These are phyloP conservation scores for Hofmannophila pseudospretella DNA, from an alignment of 2,888 invertebrate genomes.

Conservation along the genomic window DNA sequence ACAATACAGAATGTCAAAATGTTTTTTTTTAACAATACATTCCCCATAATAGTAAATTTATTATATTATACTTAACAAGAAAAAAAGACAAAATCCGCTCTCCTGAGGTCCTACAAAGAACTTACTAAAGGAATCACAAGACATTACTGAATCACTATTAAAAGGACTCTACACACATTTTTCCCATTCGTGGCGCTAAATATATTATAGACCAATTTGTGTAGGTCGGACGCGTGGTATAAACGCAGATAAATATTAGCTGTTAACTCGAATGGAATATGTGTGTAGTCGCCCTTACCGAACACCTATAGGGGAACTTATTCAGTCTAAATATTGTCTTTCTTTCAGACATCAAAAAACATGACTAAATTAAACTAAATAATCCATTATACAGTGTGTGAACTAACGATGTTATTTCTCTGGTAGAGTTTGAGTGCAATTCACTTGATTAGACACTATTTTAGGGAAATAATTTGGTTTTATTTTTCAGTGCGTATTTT, in stretches of 20 bases:
- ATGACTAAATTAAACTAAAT: constrained; percentile 50
- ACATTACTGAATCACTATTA: constrained; percentile 21
- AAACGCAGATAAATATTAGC: no score
- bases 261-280: background rate
- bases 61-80: constrained; percentile 52
- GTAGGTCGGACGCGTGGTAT: no score
- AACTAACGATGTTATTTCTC: background rate
- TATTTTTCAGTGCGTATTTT: no score
- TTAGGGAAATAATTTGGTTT: no score
- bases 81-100: constrained; percentile 31
- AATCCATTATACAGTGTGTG: constrained; percentile 29
- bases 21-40: constrained; percentile 51
- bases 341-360: constrained; percentile 59
- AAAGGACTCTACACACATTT: constrained; percentile 5
- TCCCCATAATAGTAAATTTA: constrained; percentile 57
- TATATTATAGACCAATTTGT: no score
- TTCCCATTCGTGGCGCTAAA: no score
- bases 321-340: constrained; percentile 74
- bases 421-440: no score
- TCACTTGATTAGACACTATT: no score
- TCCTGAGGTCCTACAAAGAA: constrained; percentile 39
- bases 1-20: constrained; percentile 43
- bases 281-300: constrained; percentile 4
- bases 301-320: constrained; percentile 14
- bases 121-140: constrained; percentile 49